Evolutionary conservation across 2,888 invertebrate genomes (phyloP).

Genomic region (Hecatera dysodea): DNA sequence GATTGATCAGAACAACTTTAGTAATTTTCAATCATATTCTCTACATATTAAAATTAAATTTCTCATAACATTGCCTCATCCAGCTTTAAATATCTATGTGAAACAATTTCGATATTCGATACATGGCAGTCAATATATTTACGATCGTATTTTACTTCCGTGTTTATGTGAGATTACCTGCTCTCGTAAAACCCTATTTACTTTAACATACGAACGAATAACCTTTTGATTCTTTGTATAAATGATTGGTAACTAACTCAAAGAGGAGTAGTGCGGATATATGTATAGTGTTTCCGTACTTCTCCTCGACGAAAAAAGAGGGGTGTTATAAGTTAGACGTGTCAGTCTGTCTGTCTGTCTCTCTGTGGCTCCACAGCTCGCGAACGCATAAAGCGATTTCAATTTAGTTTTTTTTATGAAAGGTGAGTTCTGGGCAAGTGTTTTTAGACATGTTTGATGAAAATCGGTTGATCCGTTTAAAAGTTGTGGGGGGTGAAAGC

Average conservation of each 20-base stretch:
- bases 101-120: constrained; percentile 76
- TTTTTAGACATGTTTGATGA: no score
- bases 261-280: not conserved
- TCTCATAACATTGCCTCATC: constrained; percentile 32
- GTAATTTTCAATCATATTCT: not conserved
- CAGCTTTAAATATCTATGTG: constrained; percentile 43
- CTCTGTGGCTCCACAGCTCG: no score
- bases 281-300: not conserved
- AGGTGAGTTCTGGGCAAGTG: no score
- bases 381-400: no score
- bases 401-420: no score
- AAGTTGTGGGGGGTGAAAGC: no score
- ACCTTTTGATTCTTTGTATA: constrained; percentile 57
- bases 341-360: no score
- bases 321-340: no score
- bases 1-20: not conserved
- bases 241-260: constrained; percentile 15
- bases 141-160: constrained; percentile 76
- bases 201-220: constrained; percentile 51
- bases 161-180: constrained; percentile 81
- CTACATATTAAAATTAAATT: not conserved
- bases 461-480: no score
- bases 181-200: constrained; percentile 76
- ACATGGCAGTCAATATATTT: constrained; percentile 74
- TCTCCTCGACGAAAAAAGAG: no score